A percentile compares a stretch with the other conserved stretches of the same genome.
Conservation (phyloP, 1,140 invertebrate genomes). For the Bombus fervidus region DNA sequence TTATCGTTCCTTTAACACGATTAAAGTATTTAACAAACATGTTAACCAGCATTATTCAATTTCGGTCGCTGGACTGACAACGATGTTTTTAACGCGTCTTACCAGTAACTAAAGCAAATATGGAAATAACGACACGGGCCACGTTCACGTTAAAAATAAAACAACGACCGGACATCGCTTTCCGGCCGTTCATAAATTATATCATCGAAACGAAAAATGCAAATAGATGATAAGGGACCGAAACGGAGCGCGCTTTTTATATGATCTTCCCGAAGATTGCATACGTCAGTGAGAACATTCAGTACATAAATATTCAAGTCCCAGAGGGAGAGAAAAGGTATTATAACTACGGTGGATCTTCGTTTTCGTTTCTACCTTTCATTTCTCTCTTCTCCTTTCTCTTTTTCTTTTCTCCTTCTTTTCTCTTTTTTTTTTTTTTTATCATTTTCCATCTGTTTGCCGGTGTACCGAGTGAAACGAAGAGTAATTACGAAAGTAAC, state of each 20-base stretch:
- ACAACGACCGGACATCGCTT: background rate
- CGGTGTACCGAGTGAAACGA: background rate
- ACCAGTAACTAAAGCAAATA: no score
- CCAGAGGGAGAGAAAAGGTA: background rate
- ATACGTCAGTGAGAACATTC: conserved; percentile 2
- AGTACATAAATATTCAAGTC: conserved; percentile 35
- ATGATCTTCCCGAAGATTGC: background rate
- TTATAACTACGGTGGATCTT: background rate
- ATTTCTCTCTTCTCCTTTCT: background rate
- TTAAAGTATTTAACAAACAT: no score
- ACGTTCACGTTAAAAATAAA: background rate
- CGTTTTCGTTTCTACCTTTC: background rate
- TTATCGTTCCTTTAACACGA: no score
- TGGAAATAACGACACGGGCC: no score
- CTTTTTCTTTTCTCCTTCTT: background rate
- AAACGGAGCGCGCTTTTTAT: background rate
- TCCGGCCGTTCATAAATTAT: background rate
- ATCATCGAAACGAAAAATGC: background rate
- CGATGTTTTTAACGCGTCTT: background rate
- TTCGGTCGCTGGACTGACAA: no score
- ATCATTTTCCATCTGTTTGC: background rate
- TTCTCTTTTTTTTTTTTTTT: background rate
- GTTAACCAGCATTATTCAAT: no score
- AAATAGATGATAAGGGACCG: background rate
- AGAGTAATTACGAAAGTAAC: conserved; percentile 50